Evolutionary conservation across 2,888 invertebrate species (phyloP), one percentile per base, ranked within the genome.

Genomic region (Drosophila falleni): DNA sequence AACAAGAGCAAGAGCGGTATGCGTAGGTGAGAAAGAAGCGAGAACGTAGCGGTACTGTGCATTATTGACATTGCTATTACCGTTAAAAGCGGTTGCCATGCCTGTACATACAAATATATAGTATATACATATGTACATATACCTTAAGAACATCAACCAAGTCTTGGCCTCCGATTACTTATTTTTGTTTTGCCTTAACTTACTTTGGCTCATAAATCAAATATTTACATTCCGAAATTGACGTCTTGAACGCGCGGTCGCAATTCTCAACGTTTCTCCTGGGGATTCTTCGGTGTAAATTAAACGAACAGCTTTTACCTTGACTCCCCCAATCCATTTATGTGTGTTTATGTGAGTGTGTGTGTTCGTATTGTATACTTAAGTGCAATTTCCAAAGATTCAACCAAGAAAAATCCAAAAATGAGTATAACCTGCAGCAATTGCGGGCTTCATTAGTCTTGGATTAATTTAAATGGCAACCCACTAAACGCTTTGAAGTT

Each of bases 161-260:
- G 13, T 39, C 41, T 53, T 56, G 51, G 55, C 47, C 55, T 44
- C 19, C 44, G 29, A n/a, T 5, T 10, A 54, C 39, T 37, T 44
- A 53, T 72, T 81, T 78, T 82, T 75, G 66, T 80, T 83, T 83
- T 81, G 78, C 78, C 87, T 81, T 87, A 90, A 89, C 89, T 90
- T 87, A 79, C 82, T 89, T 90, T 87, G 80, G 76, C 87, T 74
- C 88, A 87, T 87, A 90, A 89, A 80, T 89, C 87, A 91, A 91
- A 91, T 91, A 91, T 91, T 91, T 91, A 89, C 91, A 91, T 90
- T 91, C 87, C 80, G 78, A 90, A 90, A 90, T 90, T 90, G 91
- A 89, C 90, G 89, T 90, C 87, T 89, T 81, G 66, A 84, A 75
- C 83, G 89, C 76, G 79, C 89, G 89, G 91, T 90, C 80, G 84